phyloP scores from a whole-genome alignment of 2,797 vertebrate species.

The Prionace glauca region DNA sequence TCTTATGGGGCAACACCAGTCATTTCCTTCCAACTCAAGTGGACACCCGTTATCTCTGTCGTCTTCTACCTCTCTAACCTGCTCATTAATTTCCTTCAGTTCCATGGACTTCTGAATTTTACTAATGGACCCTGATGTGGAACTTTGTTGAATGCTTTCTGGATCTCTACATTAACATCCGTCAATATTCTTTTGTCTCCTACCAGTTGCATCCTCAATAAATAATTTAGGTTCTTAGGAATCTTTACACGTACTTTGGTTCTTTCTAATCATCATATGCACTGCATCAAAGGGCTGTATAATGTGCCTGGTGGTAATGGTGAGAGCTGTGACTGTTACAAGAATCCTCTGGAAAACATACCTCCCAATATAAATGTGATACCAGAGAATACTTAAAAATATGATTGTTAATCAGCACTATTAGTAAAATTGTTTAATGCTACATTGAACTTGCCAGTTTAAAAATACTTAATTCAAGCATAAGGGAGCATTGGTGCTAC shows the following conservation, averaged over 20 bases:
- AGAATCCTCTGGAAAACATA: background rate
- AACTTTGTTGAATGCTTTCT: background rate
- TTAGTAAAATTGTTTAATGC: background rate
- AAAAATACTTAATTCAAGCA: background rate
- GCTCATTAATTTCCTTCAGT: background rate
- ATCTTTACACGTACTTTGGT: background rate
- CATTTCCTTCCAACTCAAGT: too few relatives aligned
- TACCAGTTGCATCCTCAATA: background rate
- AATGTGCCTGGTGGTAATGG: background rate
- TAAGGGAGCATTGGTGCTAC: background rate
- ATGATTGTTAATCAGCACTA: background rate
- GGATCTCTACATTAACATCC: background rate
- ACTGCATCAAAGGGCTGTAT: background rate
- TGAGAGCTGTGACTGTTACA: background rate
- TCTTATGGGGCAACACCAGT: too few relatives aligned
- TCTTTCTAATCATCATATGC: background rate
- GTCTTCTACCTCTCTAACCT: background rate
- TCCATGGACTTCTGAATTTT: background rate
- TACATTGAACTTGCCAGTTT: background rate
- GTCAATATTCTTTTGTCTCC: background rate
- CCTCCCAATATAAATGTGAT: background rate
- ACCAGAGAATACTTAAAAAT: background rate
- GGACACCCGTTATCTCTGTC: too few relatives aligned
- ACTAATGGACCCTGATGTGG: background rate
- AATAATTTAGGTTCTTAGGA: too few relatives aligned